Conservation (phyloP, 2,113 vertebrate species). For the Hiodon alosoides region DNA sequence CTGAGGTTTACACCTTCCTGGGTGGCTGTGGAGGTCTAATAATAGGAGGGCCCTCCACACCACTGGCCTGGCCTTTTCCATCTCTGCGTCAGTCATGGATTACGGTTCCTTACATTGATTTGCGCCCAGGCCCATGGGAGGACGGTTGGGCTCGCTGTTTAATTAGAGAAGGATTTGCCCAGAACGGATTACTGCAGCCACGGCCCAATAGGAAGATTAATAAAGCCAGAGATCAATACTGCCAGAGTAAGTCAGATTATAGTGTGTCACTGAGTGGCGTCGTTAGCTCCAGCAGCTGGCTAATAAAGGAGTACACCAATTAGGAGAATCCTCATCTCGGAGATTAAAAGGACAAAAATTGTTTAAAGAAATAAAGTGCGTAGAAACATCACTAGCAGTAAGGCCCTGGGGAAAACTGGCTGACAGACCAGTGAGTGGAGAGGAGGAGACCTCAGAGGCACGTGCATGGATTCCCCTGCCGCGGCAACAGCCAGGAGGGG, state of each 20-base stretch:
- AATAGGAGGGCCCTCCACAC: conserved; percentile 1
- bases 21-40: conserved; percentile 12
- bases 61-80: not conserved
- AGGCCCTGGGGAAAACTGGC: not conserved
- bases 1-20: conserved; percentile 12
- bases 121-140: not conserved
- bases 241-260: not conserved
- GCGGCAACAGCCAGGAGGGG: conserved; percentile 30
- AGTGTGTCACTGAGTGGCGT: not conserved
- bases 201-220: not conserved
- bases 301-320: not conserved
- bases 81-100: not conserved
- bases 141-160: conserved; percentile 1
- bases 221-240: not conserved
- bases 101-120: conserved; percentile 16
- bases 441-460: conserved; percentile 2
- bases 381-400: not conserved
- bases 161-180: conserved; percentile 15
- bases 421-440: not conserved
- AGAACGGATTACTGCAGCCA: conserved; percentile 8
- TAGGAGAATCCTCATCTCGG: not conserved
- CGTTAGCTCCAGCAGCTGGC: not conserved
- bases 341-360: not conserved
- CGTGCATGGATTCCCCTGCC: conserved; percentile 4
- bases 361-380: not conserved